Base-by-base conservation (phyloP, 2,797 vertebrate genomes). In the Anguilla megastoma region DNA sequence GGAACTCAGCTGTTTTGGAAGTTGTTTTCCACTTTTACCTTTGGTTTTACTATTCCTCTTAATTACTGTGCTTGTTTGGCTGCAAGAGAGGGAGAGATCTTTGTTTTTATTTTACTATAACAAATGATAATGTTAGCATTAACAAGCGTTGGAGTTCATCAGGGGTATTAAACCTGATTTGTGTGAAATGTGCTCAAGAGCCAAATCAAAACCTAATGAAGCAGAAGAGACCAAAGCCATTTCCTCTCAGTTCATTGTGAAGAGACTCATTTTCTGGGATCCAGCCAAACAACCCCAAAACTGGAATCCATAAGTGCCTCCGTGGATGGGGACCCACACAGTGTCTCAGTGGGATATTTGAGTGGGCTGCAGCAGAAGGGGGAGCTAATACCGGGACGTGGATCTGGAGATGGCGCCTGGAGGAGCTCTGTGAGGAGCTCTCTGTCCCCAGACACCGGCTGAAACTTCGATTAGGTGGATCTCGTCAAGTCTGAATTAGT, bases 171-270 rank as follows among this genome's bases (percentile, higher is more conserved):
- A 76, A 36, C 36, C 18, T 14, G 30, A 76, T 18, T 76, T 4
- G 74, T 33, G 21, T 18, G 3, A 76, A 41, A 8, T 16, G 74
- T 4, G 33, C 33, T 79, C 91, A 58, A 58, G 56, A 3, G 16
- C 56, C 89, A 96, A 95, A 94, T 95, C 91, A 92, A 95, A 93
- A 71, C 95, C 91, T 92, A 95, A 93, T 60, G 91, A 90, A 86
- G 0, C 10, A 24, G 92, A 94, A 91, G 94, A 93, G 69, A 86
- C 2, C 0, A 45, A 95, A 89, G 63, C 50, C 60, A 85, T 86
- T 18, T 84, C 76, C 63, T 85, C 90, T 36, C 94, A 95, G 74
- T 95, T 95, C 86, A 91, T 95, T 87, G 94, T 96, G 86, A 95
- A 92, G 89, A 95, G 91, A 90, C 95, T 96, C 89, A 96, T 10